Conservation (phyloP, 2,888 invertebrate genomes). For the Agrilus mali region DNA sequence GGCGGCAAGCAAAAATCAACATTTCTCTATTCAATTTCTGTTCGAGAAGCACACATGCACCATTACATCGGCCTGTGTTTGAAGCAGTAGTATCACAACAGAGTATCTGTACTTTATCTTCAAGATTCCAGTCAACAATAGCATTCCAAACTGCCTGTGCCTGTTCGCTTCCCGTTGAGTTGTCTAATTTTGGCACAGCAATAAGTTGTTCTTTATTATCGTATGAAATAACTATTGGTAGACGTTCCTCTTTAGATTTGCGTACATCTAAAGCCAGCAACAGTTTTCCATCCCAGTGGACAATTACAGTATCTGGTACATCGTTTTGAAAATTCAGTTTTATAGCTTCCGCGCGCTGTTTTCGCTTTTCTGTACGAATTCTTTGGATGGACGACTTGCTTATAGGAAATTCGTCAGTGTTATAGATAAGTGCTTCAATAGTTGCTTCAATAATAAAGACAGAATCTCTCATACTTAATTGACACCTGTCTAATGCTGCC, state of each 20-base stretch:
- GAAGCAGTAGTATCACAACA: slow-evolving; percentile 13
- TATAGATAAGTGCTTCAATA: slow-evolving; percentile 16
- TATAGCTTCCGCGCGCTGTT: slow-evolving; percentile 19
- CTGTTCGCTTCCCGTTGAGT: slow-evolving; percentile 14
- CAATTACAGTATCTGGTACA: slow-evolving; percentile 19
- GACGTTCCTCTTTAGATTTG: slow-evolving; percentile 20
- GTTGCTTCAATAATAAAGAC: slow-evolving; percentile 17
- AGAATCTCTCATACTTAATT: slow-evolving; percentile 13
- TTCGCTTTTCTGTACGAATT: slow-evolving; percentile 14
- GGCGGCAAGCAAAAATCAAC: slow-evolving; percentile 2
- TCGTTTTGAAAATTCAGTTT: slow-evolving; percentile 22
- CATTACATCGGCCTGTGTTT: slow-evolving; percentile 18
- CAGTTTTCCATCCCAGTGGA: slow-evolving; percentile 24
- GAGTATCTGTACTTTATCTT: slow-evolving; percentile 1
- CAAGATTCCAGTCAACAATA: no score
- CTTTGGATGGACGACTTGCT: slow-evolving; percentile 20
- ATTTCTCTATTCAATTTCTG: slow-evolving; percentile 12
- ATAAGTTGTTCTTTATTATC: slow-evolving; percentile 18
- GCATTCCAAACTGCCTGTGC: slow-evolving; percentile 7
- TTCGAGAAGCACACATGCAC: slow-evolving; percentile 16
- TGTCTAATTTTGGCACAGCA: slow-evolving; percentile 19
- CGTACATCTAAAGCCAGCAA: slow-evolving; percentile 18
- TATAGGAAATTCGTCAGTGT: slow-evolving; percentile 18
- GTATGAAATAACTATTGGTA: slow-evolving; percentile 15
- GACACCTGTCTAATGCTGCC: slow-evolving; percentile 13